These are phyloP conservation scores for Pseudomyrmex dendroicus DNA, from an alignment of 1,140 invertebrate species.

Conservation along the genomic window DNA sequence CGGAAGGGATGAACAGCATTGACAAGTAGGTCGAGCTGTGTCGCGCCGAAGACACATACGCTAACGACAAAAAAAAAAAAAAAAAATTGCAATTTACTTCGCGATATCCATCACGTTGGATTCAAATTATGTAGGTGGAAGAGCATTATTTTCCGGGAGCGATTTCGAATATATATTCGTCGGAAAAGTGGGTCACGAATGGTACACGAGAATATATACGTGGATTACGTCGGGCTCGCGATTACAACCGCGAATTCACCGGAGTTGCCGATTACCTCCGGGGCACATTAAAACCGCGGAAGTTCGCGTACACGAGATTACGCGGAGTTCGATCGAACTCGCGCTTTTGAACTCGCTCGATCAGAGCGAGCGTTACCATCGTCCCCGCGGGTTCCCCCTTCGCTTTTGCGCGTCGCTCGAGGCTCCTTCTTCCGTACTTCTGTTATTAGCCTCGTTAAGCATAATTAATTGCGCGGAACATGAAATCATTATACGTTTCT, in stretches of 20 bases:
- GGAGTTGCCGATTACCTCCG: constrained; percentile 59
- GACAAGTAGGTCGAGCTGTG: no score
- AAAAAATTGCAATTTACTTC: not conserved
- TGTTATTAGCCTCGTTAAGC: constrained; percentile 56
- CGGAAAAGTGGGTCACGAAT: constrained; percentile 36
- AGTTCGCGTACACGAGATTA: constrained; percentile 48
- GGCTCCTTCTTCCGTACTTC: constrained; percentile 12
- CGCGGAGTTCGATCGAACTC: constrained; percentile 46
- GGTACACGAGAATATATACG: not conserved
- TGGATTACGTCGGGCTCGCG: constrained; percentile 33
- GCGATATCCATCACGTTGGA: not conserved
- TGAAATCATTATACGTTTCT: constrained; percentile 59
- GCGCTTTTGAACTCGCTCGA: constrained; percentile 22
- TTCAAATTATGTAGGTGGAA: constrained; percentile 9
- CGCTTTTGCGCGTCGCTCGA: not conserved
- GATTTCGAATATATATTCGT: constrained; percentile 25
- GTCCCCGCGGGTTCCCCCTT: not conserved
- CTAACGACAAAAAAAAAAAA: constrained; percentile 7
- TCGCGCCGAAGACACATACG: not conserved
- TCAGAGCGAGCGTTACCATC: constrained; percentile 3
- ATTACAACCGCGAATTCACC: constrained; percentile 39
- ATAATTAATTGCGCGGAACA: constrained; percentile 56
- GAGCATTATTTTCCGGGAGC: constrained; percentile 39
- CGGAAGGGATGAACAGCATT: no score
- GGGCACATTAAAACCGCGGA: constrained; percentile 60